These are phyloP conservation scores for Seira musarum DNA, from an alignment of 2,888 invertebrate genomes.

Conservation along the genomic window DNA sequence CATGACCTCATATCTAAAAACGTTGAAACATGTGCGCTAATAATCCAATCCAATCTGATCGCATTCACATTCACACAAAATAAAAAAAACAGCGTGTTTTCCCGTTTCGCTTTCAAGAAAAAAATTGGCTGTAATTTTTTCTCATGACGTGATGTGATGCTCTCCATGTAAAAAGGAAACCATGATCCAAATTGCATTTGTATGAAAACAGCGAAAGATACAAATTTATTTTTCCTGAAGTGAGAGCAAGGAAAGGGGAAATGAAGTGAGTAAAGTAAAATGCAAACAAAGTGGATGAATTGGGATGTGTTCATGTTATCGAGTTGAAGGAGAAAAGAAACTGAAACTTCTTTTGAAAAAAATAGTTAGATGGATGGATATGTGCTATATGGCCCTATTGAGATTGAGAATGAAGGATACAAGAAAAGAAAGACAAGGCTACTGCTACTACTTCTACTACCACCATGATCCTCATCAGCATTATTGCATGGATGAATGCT, in stretches of 20 bases:
- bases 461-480: not conserved
- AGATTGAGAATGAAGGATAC: constrained; percentile 8
- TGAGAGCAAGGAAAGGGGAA: not conserved
- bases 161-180: constrained; percentile 3
- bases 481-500: not conserved
- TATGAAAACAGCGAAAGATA: constrained; percentile 13
- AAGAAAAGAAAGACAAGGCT: constrained; percentile 15
- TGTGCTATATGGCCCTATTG: not conserved
- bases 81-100: not conserved
- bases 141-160: not conserved
- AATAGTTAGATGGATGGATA: too few species aligned
- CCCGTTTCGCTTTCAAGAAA: not conserved
- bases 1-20: constrained; percentile 49
- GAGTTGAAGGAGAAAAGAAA: constrained; percentile 19
- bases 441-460: not conserved
- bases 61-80: constrained; percentile 11
- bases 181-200: constrained; percentile 38
- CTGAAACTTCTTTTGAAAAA: constrained; percentile 9
- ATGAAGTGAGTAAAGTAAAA: not conserved
- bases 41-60: constrained; percentile 14
- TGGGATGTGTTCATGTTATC: not conserved
- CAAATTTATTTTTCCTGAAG: constrained; percentile 2
- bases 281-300: constrained; percentile 1
- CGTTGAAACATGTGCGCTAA: constrained; percentile 34
- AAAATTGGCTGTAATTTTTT: constrained; percentile 16